Evolutionary conservation across 2,797 vertebrate genomes (phyloP), one percentile per base, ranked within the genome.

Genomic region (Megaceryle alcyon): DNA sequence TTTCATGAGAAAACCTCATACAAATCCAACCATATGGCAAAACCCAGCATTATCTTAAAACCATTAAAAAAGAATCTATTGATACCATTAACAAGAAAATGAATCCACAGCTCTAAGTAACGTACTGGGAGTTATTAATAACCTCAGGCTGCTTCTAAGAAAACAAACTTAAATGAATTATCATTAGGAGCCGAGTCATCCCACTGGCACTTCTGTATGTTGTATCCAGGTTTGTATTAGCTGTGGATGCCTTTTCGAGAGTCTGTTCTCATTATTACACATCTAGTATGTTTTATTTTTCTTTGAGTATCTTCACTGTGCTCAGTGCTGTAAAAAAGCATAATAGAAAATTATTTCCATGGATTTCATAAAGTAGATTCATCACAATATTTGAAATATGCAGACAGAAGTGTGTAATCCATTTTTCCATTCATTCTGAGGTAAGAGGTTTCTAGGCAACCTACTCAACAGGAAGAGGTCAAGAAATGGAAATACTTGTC

Each of bases 1-100:
- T 94, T 85, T 87, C 88, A 69, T 66, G 71, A 96, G 92, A 95
- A 96, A 82, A 64, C 56, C 33, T 88, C 35, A 26, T 73, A 70
- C 63, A 94, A 94, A 88, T 64, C 82, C 70, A 95, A 46, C 94
- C 91, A 95, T 96, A 94, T 95, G 95, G 94, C 90, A 94, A 93
- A 88, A 6, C 28, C 82, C 70, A 93, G 82, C 60, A 60, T 97
- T 94, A 82, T 80, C 86, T 87, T 94, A 97, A 96, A 93, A 75
- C 91, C 63, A 81, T 95, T 97, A 96, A 78, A 7, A 12, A 76
- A 79, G 82, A 90, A 78, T 61, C 65, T 75, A 77, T 91, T 90
- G 82, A 73, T 94, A 19, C 82, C 29, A 31, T 84, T 95, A 93
- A 80, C 33, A 39, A 53, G 60, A 88, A 95, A 77, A 95, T 61